phyloP scores from a whole-genome alignment of 2,113 vertebrate species.

The Pelobates fuscus region DNA sequence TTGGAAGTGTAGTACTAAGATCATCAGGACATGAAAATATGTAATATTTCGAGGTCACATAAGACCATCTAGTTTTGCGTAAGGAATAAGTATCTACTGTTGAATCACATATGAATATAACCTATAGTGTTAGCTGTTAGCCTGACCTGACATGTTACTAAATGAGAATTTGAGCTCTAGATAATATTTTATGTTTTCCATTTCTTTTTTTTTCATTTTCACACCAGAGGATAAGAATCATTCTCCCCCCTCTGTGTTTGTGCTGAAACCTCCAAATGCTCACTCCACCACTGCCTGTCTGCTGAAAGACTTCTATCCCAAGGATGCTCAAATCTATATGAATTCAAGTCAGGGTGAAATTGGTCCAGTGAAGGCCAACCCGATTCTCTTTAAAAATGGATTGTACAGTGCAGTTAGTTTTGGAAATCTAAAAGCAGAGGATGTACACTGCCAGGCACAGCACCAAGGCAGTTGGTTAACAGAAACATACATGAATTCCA shows the following conservation, averaged over 20 bases:
- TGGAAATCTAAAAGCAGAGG: conserved; percentile 34
- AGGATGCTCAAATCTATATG: conserved; percentile 44
- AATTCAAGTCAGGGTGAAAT: conserved; percentile 8
- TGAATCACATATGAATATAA: too few species aligned
- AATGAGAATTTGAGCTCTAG: too few species aligned
- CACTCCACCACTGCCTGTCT: conserved; percentile 56
- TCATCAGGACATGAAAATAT: too few species aligned
- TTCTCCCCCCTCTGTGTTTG: conserved; percentile 55
- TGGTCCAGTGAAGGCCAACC: conserved; percentile 21
- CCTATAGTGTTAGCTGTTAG: too few species aligned
- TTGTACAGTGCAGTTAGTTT: conserved; percentile 60
- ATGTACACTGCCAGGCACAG: conserved; percentile 54
- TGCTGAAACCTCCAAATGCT: conserved; percentile 54
- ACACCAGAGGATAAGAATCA: fast-evolving
- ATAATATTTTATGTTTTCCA: too few species aligned
- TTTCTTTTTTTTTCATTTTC: background rate
- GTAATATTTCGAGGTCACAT: too few species aligned
- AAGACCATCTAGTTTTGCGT: too few species aligned
- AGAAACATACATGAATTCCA: background rate
- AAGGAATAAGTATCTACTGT: too few species aligned
- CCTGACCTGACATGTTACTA: too few species aligned
- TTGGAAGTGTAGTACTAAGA: too few species aligned
- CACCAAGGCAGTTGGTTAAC: conserved; percentile 38
- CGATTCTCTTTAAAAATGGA: conserved; percentile 27
- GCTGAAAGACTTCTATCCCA: conserved; percentile 58